These are phyloP conservation scores for Caenorhabditis latens DNA, from an alignment of 1,140 invertebrate genomes.

Conservation along the genomic window DNA sequence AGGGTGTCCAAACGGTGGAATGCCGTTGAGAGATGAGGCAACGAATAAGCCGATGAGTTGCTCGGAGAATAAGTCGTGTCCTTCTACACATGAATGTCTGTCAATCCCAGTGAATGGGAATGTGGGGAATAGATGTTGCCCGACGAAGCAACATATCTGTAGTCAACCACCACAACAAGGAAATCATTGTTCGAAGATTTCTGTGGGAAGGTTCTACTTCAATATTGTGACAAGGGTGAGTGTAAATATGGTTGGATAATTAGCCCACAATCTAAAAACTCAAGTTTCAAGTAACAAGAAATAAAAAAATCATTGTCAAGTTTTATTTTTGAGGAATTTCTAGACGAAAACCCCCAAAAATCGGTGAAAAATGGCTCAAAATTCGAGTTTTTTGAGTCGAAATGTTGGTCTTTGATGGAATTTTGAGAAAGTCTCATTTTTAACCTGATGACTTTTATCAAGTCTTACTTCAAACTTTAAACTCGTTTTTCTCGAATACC, in stretches of 20 bases:
- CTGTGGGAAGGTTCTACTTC: conserved; percentile 73
- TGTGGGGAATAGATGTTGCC: conserved; percentile 74
- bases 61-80: conserved; percentile 68
- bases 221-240: conserved; percentile 74
- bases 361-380: no score
- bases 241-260: not conserved
- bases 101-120: conserved; percentile 73
- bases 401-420: no score
- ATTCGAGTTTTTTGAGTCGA: no score
- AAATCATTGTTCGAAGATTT: conserved; percentile 71
- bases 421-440: no score
- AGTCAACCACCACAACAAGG: conserved; percentile 75
- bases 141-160: conserved; percentile 75
- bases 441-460: no score
- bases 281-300: no score
- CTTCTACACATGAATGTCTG: conserved; percentile 74
- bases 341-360: no score
- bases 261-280: no score
- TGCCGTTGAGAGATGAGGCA: conserved; percentile 71
- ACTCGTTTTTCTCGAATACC: no score
- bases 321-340: no score
- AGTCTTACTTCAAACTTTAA: no score
- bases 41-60: conserved; percentile 73
- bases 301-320: no score
- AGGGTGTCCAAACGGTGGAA: conserved; percentile 75